These are phyloP conservation scores for Drosophila mojavensis DNA, from an alignment of 1,140 invertebrate genomes.

Conservation along the genomic window DNA sequence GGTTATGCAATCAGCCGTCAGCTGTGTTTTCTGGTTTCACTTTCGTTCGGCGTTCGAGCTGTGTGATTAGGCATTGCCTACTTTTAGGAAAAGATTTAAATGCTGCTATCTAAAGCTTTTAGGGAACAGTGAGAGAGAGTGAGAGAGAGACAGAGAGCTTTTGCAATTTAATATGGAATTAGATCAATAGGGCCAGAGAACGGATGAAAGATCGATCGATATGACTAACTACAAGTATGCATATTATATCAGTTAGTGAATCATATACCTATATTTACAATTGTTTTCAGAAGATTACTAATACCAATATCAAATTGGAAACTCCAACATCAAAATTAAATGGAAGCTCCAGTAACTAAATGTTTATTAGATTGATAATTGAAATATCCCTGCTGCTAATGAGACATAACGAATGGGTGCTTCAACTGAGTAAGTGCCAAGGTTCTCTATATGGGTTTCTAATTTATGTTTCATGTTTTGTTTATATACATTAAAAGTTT, in stretches of 20 bases:
- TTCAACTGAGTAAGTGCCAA: background rate
- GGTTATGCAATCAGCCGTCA: slow-evolving; percentile 57
- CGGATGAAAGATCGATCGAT: too few species aligned
- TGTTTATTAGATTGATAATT: background rate
- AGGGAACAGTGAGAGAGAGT: too few species aligned
- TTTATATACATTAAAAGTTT: background rate
- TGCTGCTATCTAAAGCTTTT: background rate
- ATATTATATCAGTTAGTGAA: too few species aligned
- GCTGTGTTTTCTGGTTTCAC: slow-evolving; percentile 69
- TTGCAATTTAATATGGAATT: too few species aligned
- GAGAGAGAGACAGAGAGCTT: too few species aligned
- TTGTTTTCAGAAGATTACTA: too few species aligned
- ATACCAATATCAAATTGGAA: too few species aligned
- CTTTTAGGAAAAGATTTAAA: slow-evolving; percentile 46
- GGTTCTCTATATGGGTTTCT: background rate
- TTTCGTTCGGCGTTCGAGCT: slow-evolving; percentile 59
- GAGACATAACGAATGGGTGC: background rate
- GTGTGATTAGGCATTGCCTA: slow-evolving; percentile 14
- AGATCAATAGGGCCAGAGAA: background rate
- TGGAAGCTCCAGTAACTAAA: background rate
- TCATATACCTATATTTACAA: too few species aligned
- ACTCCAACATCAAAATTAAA: background rate
- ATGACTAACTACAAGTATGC: too few species aligned
- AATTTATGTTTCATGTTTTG: background rate
- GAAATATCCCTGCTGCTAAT: background rate